phyloP scores from a whole-genome alignment of 2,797 vertebrate species.

The Iguana delicatissima region DNA sequence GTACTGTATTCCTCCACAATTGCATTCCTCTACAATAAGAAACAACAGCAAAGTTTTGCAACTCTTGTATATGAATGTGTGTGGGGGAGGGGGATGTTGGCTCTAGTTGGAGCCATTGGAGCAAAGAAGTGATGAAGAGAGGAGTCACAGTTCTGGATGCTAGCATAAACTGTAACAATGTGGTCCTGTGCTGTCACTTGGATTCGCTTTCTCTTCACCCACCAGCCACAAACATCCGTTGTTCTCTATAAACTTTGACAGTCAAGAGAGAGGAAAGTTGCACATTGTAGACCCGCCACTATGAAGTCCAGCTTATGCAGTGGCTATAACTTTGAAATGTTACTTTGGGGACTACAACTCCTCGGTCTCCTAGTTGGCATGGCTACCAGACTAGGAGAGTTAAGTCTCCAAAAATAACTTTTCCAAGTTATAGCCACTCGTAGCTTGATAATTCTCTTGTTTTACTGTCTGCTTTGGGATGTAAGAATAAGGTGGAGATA shows the following conservation, averaged over 20 bases:
- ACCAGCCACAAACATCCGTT: background rate
- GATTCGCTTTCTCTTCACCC: background rate
- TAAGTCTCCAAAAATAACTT: too few species aligned
- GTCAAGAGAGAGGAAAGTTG: background rate
- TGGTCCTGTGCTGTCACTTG: background rate
- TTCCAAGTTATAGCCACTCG: background rate
- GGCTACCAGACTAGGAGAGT: too few species aligned
- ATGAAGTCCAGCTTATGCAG: background rate
- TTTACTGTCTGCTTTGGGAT: background rate
- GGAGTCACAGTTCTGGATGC: background rate
- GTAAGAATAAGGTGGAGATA: background rate
- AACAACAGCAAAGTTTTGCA: slow-evolving; percentile 10
- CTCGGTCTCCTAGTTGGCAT: too few species aligned
- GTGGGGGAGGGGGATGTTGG: background rate
- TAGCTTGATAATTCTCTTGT: background rate
- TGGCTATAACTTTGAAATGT: too few species aligned
- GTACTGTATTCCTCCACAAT: too few species aligned
- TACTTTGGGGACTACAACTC: too few species aligned
- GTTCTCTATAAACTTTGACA: background rate
- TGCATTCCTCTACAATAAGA: background rate
- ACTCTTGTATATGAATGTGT: background rate
- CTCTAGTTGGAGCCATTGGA: background rate
- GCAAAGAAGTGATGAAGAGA: background rate
- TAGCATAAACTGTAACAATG: background rate
- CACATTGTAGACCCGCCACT: background rate